Conservation (phyloP, 2,113 vertebrate species). For the Noctilio leporinus region DNA sequence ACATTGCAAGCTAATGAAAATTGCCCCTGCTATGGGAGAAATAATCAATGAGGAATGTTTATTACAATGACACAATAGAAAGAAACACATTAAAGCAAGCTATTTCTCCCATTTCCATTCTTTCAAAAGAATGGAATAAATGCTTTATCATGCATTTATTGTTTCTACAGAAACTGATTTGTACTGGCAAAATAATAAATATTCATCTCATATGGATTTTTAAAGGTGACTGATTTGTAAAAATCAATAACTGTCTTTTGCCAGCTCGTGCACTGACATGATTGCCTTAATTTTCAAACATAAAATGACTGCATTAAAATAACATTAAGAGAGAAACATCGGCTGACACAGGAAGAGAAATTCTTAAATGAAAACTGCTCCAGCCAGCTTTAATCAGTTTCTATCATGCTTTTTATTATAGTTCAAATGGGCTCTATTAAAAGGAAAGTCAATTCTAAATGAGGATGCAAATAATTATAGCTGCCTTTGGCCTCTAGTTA, state of each 20-base stretch:
- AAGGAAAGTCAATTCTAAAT: slow-evolving; percentile 67
- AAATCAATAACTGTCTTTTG: slow-evolving; percentile 74
- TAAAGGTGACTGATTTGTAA: slow-evolving; percentile 71
- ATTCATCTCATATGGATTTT: slow-evolving; percentile 71
- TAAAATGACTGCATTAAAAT: slow-evolving; percentile 74
- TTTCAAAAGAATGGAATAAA: slow-evolving; percentile 30
- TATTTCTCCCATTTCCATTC: slow-evolving; percentile 56
- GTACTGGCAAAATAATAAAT: slow-evolving; percentile 69
- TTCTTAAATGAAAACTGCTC: slow-evolving; percentile 72
- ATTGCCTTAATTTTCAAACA: slow-evolving; percentile 74
- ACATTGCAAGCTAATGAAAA: slow-evolving; percentile 57
- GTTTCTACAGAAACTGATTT: slow-evolving; percentile 65
- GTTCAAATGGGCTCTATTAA: slow-evolving; percentile 72
- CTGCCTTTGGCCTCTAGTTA: slow-evolving; percentile 67
- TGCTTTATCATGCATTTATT: slow-evolving; percentile 43
- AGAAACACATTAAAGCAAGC: slow-evolving; percentile 39
- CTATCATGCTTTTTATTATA: slow-evolving; percentile 70
- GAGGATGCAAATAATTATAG: slow-evolving; percentile 68
- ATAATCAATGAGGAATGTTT: slow-evolving; percentile 63
- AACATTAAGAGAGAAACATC: slow-evolving; percentile 70
- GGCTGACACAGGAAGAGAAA: slow-evolving; percentile 70
- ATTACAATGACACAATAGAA: slow-evolving; percentile 57
- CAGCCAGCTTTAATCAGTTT: slow-evolving; percentile 70
- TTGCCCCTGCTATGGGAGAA: slow-evolving; percentile 33
- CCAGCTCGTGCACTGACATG: slow-evolving; percentile 63